Conservation (phyloP, 2,888 invertebrate genomes). For the Cataglyphis livida region DNA sequence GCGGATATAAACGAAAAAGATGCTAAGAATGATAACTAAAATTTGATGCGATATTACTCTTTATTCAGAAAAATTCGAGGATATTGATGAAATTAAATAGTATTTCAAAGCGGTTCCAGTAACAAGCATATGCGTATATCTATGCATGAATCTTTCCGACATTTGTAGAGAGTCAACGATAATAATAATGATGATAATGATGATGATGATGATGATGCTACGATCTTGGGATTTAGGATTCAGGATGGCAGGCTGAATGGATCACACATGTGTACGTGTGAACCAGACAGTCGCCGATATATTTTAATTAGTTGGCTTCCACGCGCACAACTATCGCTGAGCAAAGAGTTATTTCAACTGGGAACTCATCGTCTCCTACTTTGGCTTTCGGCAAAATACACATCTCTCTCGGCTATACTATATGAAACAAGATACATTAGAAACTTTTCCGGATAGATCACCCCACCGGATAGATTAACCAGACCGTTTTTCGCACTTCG, state of each 20-base stretch:
- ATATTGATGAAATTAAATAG: conserved; percentile 6
- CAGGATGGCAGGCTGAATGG: conserved; percentile 78
- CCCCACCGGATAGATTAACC: conserved; percentile 29
- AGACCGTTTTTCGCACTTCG: conserved; percentile 18
- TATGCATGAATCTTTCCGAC: background rate
- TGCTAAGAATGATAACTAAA: background rate
- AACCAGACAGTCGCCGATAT: conserved; percentile 78
- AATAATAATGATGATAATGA: conserved; percentile 1
- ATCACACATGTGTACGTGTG: conserved; percentile 78
- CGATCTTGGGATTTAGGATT: conserved; percentile 68
- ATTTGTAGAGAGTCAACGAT: background rate
- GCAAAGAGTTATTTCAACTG: conserved; percentile 85
- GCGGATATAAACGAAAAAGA: background rate
- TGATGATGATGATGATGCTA: conserved; percentile 8
- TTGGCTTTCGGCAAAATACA: conserved; percentile 52
- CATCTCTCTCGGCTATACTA: conserved; percentile 43
- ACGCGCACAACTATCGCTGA: conserved; percentile 85
- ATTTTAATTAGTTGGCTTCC: conserved; percentile 82
- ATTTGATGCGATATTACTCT: background rate
- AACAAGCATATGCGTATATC: background rate
- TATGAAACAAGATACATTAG: conserved; percentile 51
- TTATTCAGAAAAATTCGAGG: background rate
- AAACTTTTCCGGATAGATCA: conserved; percentile 29
- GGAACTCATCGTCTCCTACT: conserved; percentile 58
- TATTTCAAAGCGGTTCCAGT: background rate